phyloP scores from a whole-genome alignment of 2,797 vertebrate species.

The Limosa lapponica region DNA sequence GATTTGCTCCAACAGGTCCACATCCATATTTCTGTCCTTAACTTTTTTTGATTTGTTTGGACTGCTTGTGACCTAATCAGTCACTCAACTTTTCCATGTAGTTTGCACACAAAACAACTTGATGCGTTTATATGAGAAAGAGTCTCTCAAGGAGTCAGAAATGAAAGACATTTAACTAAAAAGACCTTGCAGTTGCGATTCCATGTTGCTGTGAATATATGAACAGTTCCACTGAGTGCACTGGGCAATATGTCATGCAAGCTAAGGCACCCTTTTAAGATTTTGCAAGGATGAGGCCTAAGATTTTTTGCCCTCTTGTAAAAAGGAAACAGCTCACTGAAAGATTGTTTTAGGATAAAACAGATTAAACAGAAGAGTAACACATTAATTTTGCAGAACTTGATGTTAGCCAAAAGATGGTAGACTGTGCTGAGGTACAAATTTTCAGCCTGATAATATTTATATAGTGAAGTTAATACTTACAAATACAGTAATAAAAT shows the following conservation, averaged over 20 bases:
- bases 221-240: not conserved
- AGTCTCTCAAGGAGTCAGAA: not conserved
- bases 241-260: fast-evolving
- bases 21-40: not conserved
- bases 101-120: not conserved
- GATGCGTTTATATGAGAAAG: not conserved
- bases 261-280: not conserved
- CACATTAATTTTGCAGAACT: not conserved
- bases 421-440: not conserved
- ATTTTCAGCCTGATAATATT: not conserved
- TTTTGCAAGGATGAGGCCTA: not conserved
- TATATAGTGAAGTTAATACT: not conserved
- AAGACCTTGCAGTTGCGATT: not conserved
- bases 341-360: not conserved
- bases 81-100: not conserved
- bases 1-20: not conserved
- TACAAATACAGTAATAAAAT: not conserved
- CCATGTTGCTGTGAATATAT: not conserved
- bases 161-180: not conserved
- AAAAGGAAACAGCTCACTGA: not conserved
- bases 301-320: not conserved
- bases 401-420: not conserved
- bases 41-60: not conserved
- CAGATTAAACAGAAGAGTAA: not conserved
- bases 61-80: not conserved